Evolutionary conservation across 2,113 vertebrate genomes (phyloP).

Genomic region (Phalacrocorax brasilianus): DNA sequence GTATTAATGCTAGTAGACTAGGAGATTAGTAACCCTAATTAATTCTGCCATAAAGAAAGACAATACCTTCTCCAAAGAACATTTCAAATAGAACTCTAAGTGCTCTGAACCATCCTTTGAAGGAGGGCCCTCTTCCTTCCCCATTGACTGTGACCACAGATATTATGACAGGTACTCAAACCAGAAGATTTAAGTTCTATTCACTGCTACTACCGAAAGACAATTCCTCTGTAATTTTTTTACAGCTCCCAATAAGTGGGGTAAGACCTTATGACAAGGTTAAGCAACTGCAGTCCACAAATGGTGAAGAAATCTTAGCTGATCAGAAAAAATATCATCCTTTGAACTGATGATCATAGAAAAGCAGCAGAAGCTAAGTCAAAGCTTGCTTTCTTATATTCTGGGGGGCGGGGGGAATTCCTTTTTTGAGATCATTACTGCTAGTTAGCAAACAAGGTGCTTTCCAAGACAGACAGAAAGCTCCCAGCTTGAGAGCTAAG

Average conservation of each 20-base stretch:
- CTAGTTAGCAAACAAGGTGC: neutral
- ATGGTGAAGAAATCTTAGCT: neutral
- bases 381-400: neutral
- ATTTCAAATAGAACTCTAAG: neutral
- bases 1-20: neutral
- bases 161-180: neutral
- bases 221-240: neutral
- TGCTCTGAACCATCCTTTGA: neutral
- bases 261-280: neutral
- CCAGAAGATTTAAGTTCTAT: neutral
- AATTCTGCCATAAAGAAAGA: neutral
- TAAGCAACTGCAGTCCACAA: neutral
- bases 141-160: too few relatives aligned
- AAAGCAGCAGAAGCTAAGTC: neutral
- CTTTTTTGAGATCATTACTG: neutral
- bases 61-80: neutral
- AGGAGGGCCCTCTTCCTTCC: neutral
- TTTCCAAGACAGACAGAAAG: neutral
- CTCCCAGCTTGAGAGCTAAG: neutral
- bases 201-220: neutral
- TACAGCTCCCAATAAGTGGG: neutral
- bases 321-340: neutral
- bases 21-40: neutral
- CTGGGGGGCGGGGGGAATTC: fast-evolving
- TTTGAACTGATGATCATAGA: neutral